Base-by-base conservation (phyloP, 2,888 invertebrate genomes). In the Watsonalla binaria region DNA sequence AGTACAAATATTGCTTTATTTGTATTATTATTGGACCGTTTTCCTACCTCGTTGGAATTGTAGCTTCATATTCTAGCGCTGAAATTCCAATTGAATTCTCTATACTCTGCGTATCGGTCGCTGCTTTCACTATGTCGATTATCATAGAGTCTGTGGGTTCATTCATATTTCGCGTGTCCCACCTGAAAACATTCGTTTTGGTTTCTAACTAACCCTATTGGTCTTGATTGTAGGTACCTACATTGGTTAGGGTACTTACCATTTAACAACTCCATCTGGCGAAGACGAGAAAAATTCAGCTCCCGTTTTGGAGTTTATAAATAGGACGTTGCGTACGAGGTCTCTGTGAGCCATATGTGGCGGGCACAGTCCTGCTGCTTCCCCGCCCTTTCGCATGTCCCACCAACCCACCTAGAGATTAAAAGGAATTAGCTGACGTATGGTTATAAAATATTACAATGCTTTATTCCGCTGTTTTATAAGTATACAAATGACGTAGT, bases 281-380 rank as follows among this genome's bases (percentile, higher is more conserved):
- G 97, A 96, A 0, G 97, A 93, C 0, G 98, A 97, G 86, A 98
- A 98, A 80, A 98, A 98, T 80, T 99, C 98, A 0, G 96, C 95
- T 6, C 97, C 97, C 39, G 96, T 96, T 90, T 99, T 99, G 0
- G 98, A 97, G 76, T 97, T 96, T 54, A 98, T 96, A 95, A 98
- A 99, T 0, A 97, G 89, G 7, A 97, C 95, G 64, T 96, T 95
- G 66, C 95, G 94, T 0, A 97, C 97, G 0, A 97, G 95, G 85
- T 98, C 98, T 51, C 95, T 90, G 79, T 98, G 98, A 54, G 97
- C 96, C 55, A 94, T 92, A 74, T 97, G 96, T 2, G 96, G 93
- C 2, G 94, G 93, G 65, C 96, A 95, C 55, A 94, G 86, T 63
- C 95, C 96, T 0, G 95, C 94, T 0, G 97, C 96, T 69, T 95